Base-by-base conservation (phyloP, 2,797 vertebrate genomes). In the Aulostomus chinensis region DNA sequence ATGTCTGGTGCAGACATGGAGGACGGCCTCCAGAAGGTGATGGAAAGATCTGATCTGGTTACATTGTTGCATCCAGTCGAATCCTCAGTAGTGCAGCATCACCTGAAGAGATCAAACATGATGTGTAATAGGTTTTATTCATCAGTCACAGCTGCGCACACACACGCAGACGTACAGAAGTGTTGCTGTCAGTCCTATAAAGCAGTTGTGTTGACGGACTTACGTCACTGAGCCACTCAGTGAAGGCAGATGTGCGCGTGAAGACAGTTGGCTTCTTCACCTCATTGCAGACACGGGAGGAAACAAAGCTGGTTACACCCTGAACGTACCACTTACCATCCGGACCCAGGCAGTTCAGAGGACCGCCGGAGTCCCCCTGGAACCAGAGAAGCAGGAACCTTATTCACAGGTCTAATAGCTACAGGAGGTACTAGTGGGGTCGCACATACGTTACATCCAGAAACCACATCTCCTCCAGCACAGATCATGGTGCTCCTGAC, bases 401-500 rank as follows among this genome's bases (percentile, higher is more conserved):
- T 13, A 10, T n/a, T n/a, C n/a, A n/a, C n/a, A n/a, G n/a, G n/a
- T n/a, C n/a, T n/a, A n/a, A n/a, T n/a, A 41, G 9, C 2, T 32
- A 12, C 24, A 33, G 45, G 12, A 30, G 21, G n/a, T 36, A 39
- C 2, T 36, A 30, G 38, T 5, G 30, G 9, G 6, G 43, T 4
- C 15, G 63, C 15, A 87, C 92, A 61, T 61, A 94, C 92, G 0
- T 91, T 87, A 77, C 92, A 94, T 14, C 86, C 91, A 0, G 93
- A 85, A 0, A 68, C 29, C 12, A 9, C 11, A 43, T 89, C 89
- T 13, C 93, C 93, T 1, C 92, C 93, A 0, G 93, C 93, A 1
- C 93, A 94, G 50, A 94, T 60, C 93, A 94, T 93, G 55, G 76
- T 90, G 9, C 0, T 40, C 66, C 73, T 91, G 59, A 91, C 78